Evolutionary conservation across 2,113 vertebrate genomes (phyloP).

Genomic region (Labrus mixtus): DNA sequence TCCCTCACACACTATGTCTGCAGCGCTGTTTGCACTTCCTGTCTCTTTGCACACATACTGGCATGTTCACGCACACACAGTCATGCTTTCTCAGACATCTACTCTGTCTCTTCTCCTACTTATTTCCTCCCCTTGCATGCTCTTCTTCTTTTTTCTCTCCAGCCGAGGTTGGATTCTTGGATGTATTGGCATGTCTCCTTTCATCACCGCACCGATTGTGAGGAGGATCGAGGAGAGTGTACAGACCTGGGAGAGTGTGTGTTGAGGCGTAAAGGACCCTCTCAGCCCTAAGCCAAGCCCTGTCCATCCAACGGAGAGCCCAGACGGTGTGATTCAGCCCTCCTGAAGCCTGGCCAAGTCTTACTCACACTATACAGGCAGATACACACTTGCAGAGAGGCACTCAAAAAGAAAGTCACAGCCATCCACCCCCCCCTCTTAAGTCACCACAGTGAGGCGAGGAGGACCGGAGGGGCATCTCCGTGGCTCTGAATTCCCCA

Average conservation of each 20-base stretch:
- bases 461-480: constrained; percentile 47
- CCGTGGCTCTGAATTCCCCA: constrained; percentile 60
- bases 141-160: constrained; percentile 50
- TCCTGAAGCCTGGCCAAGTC: constrained; percentile 80
- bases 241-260: constrained; percentile 68
- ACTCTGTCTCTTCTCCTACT: constrained; percentile 38
- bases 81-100: constrained; percentile 36
- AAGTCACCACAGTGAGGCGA: constrained; percentile 59
- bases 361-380: constrained; percentile 57
- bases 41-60: constrained; percentile 36
- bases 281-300: constrained; percentile 81
- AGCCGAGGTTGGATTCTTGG: constrained; percentile 59
- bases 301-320: constrained; percentile 76
- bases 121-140: constrained; percentile 5
- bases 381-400: constrained; percentile 47
- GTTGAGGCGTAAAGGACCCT: constrained; percentile 83
- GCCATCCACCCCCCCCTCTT: constrained; percentile 54
- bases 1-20: constrained; percentile 52
- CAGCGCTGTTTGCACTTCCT: constrained; percentile 55
- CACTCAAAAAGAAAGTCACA: constrained; percentile 70
- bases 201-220: constrained; percentile 70
- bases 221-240: constrained; percentile 72
- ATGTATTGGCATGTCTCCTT: constrained; percentile 74
- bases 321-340: constrained; percentile 84
- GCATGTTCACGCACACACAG: constrained; percentile 3